Evolutionary conservation across 2,113 vertebrate genomes (phyloP).

Genomic region (Carlito syrichta): DNA sequence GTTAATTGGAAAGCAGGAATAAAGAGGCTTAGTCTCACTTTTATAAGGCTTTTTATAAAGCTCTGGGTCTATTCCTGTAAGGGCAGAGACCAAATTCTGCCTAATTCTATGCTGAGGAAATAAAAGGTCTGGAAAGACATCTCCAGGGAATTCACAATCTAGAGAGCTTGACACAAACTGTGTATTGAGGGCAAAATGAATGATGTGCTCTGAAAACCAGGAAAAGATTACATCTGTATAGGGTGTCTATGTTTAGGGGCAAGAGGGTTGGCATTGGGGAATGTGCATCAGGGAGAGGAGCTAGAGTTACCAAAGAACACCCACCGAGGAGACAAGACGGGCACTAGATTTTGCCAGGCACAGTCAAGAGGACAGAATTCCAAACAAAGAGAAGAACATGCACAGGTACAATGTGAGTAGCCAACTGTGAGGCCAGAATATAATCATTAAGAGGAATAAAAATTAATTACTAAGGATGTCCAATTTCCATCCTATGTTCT

Average conservation of each 20-base stretch:
- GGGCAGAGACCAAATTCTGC: not conserved
- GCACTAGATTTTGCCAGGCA: not conserved
- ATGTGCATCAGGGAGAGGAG: too few species aligned
- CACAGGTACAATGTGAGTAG: rapidly evolving
- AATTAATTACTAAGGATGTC: not conserved
- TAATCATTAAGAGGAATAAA: not conserved
- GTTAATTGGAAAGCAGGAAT: too few species aligned
- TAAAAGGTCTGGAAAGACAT: not conserved
- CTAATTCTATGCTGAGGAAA: not conserved
- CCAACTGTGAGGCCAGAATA: not conserved
- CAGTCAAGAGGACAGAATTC: not conserved
- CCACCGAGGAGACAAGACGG: not conserved
- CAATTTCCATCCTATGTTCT: not conserved
- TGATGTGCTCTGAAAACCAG: not conserved
- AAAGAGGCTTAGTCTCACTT: too few species aligned
- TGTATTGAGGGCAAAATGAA: not conserved
- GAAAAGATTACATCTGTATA: not conserved
- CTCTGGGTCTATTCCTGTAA: not conserved
- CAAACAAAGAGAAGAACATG: not conserved
- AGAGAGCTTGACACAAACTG: not conserved
- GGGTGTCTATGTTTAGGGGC: not conserved
- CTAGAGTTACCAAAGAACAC: not conserved
- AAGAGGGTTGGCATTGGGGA: too few species aligned
- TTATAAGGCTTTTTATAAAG: not conserved
- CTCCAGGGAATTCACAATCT: not conserved